These are phyloP conservation scores for Tetramorium simillimum DNA, from an alignment of 1,140 invertebrate genomes.

Conservation along the genomic window DNA sequence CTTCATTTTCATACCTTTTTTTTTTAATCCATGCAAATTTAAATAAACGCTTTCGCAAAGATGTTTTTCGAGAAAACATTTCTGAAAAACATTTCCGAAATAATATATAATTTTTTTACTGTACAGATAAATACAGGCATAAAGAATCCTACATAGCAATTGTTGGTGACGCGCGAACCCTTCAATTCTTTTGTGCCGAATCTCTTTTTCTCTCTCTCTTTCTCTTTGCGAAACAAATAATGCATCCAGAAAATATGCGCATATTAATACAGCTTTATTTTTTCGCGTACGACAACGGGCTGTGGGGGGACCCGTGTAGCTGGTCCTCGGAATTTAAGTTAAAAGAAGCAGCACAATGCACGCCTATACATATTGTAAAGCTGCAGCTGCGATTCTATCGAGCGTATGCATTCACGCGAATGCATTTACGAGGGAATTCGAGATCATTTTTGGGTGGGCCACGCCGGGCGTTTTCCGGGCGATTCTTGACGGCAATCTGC, in stretches of 20 bases:
- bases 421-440: slow-evolving; percentile 66
- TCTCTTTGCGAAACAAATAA: slow-evolving; percentile 7
- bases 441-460: slow-evolving; percentile 33
- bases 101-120: background rate
- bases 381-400: slow-evolving; percentile 17
- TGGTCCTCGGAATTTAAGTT: slow-evolving; percentile 25
- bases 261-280: slow-evolving; percentile 42
- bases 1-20: background rate
- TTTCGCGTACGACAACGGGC: background rate
- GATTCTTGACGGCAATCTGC: slow-evolving; percentile 11
- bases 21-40: background rate
- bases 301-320: background rate
- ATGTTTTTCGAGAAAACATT: background rate
- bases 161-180: background rate
- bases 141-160: background rate
- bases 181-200: slow-evolving; percentile 29
- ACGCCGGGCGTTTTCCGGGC: slow-evolving; percentile 36
- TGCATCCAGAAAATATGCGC: slow-evolving; percentile 13
- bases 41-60: background rate
- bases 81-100: background rate
- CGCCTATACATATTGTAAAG: slow-evolving; percentile 12
- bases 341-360: slow-evolving; percentile 17
- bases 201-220: slow-evolving; percentile 15
- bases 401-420: slow-evolving; percentile 27
- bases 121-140: background rate